Evolutionary conservation across 2,888 invertebrate genomes (phyloP).

Genomic region (Nymphalis polychloros): DNA sequence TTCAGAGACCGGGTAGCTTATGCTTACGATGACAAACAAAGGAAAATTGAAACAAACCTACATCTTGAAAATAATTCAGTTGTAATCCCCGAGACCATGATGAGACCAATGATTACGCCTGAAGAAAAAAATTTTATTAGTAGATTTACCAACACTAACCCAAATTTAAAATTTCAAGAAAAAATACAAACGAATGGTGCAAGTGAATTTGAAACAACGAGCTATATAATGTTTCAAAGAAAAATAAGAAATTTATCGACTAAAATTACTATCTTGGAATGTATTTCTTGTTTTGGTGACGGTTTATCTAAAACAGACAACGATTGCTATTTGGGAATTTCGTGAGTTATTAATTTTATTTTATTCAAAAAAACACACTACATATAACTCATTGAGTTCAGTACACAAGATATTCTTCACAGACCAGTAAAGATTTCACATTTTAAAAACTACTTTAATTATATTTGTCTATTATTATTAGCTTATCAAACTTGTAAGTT

Average conservation of each 20-base stretch:
- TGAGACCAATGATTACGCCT: constrained; percentile 45
- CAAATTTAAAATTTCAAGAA: constrained; percentile 45
- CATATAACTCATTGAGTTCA: too few species aligned
- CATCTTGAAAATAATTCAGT: constrained; percentile 46
- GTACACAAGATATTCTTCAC: too few species aligned
- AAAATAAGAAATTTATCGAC: constrained; percentile 21
- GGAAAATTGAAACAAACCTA: constrained; percentile 47
- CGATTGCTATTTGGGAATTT: constrained; percentile 51
- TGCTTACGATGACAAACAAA: constrained; percentile 46
- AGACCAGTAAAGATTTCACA: too few species aligned
- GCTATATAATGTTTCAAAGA: constrained; percentile 18
- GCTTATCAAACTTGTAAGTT: too few species aligned
- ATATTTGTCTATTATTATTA: background rate
- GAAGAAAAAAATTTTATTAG: constrained; percentile 48
- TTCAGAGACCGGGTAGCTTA: constrained; percentile 44
- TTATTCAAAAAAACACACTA: background rate
- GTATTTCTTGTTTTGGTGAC: constrained; percentile 51
- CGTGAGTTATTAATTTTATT: constrained; percentile 45
- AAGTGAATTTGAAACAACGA: constrained; percentile 7
- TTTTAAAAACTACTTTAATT: background rate
- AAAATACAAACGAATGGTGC: constrained; percentile 33
- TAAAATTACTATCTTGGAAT: constrained; percentile 41
- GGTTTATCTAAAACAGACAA: constrained; percentile 41
- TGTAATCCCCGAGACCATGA: constrained; percentile 44
- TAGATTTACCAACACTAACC: constrained; percentile 45